phyloP scores from a whole-genome alignment of 2,797 vertebrate genomes.

The Natrix natrix region DNA sequence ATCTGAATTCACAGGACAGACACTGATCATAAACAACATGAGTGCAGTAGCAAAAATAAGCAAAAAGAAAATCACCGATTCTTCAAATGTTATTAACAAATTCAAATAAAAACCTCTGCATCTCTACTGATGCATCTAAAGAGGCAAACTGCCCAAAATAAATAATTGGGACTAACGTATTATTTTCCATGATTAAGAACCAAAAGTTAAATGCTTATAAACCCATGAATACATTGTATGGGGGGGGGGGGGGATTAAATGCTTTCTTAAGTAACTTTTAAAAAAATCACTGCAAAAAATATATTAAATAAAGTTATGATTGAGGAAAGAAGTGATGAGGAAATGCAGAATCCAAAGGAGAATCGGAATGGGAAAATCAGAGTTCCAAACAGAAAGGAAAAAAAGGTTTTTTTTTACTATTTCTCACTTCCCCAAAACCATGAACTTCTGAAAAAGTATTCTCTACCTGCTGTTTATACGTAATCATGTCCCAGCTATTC shows the following conservation, averaged over 20 bases:
- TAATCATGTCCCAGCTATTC: constrained; percentile 10
- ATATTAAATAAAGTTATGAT: not conserved
- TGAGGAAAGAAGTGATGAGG: not conserved
- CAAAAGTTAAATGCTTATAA: not conserved
- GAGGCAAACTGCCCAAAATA: not conserved
- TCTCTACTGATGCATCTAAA: not conserved
- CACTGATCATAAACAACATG: not conserved
- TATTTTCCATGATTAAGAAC: not conserved
- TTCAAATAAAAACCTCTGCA: not conserved
- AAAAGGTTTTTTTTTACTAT: not conserved
- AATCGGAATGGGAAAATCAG: not conserved
- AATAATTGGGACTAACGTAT: not conserved
- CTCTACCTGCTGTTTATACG: constrained; percentile 49
- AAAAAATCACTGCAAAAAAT: not conserved
- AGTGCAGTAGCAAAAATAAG: not conserved
- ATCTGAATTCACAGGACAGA: not conserved
- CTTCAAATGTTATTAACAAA: not conserved
- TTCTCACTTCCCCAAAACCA: not conserved
- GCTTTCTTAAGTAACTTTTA: not conserved
- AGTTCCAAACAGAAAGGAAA: not conserved
- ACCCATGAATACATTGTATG: not conserved
- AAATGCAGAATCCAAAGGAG: constrained; percentile 14
- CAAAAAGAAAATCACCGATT: not conserved
- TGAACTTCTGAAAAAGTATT: not conserved
- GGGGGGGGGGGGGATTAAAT: not conserved